Percentiles rank a stretch among this genome's conserved stretches.
These are phyloP conservation scores for Alloscopus bannaensis DNA, from an alignment of 2,888 invertebrate species.

Conservation along the genomic window DNA sequence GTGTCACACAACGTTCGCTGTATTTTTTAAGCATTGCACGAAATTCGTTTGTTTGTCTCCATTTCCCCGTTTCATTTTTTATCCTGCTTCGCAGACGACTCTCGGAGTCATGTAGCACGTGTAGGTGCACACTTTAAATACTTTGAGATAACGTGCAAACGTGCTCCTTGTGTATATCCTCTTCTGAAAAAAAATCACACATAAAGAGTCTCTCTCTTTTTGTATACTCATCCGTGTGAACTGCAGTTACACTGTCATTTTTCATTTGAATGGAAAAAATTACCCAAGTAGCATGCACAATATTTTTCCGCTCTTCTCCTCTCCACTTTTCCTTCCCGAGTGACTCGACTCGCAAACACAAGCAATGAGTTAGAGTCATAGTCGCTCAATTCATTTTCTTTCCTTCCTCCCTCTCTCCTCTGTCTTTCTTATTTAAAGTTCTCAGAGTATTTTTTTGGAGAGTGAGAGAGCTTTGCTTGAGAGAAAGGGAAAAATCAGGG, in stretches of 20 bases:
- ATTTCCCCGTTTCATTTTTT: constrained; percentile 34
- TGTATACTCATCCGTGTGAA: constrained; percentile 49
- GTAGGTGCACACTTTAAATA: too few relatives aligned
- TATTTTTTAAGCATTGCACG: constrained; percentile 56
- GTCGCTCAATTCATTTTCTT: constrained; percentile 48
- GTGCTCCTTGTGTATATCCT: too few relatives aligned
- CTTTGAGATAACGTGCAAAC: too few relatives aligned
- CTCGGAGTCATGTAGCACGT: too few relatives aligned
- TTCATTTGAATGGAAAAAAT: constrained; percentile 63
- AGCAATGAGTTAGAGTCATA: too few relatives aligned
- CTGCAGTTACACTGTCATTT: constrained; percentile 58
- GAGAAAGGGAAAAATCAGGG: constrained; percentile 57
- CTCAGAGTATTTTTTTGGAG: background rate
- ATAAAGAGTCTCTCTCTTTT: constrained; percentile 30
- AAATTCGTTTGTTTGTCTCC: constrained; percentile 60
- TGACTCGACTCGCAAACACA: constrained; percentile 35
- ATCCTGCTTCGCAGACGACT: constrained; percentile 28
- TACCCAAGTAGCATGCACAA: constrained; percentile 51
- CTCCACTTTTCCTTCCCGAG: constrained; percentile 47
- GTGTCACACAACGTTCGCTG: background rate
- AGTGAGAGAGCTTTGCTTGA: constrained; percentile 22
- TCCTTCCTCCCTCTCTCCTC: constrained; percentile 8
- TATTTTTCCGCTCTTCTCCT: constrained; percentile 33
- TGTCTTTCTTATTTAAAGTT: constrained; percentile 35
- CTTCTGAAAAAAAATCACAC: too few relatives aligned